Conservation (phyloP, 2,797 vertebrate species). For the Karalla daura region DNA sequence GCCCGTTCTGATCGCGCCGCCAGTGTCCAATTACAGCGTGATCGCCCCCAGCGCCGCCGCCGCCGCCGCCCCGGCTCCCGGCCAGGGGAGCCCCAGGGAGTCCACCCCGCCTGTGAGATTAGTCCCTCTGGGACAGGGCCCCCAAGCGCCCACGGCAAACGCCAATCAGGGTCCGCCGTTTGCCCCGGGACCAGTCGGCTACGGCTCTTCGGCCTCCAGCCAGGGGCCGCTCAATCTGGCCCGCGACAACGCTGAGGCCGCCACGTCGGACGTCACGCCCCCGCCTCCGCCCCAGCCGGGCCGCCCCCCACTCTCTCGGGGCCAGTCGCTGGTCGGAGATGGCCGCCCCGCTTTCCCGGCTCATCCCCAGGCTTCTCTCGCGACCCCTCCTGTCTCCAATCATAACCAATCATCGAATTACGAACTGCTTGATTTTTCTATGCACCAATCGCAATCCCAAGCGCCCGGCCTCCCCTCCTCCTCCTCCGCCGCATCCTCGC, state of each 20-base stretch:
- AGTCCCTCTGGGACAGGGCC: conserved; percentile 63
- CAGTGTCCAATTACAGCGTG: conserved; percentile 89
- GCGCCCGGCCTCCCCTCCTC: conserved; percentile 61
- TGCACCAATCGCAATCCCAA: conserved; percentile 83
- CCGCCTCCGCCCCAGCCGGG: conserved; percentile 68
- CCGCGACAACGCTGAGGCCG: conserved; percentile 75
- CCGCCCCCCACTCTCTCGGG: conserved; percentile 70
- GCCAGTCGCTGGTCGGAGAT: conserved; percentile 64
- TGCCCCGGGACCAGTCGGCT: conserved; percentile 70
- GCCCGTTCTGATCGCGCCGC: conserved; percentile 91
- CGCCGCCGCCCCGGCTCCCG: conserved; percentile 76
- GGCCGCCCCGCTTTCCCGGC: conserved; percentile 58
- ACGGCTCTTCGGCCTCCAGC: conserved; percentile 65
- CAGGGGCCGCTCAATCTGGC: conserved; percentile 84
- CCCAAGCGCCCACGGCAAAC: conserved; percentile 63
- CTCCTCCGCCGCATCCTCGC: no score
- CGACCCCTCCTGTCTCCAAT: conserved; percentile 72
- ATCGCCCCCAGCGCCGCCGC: conserved; percentile 82
- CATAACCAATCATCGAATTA: conserved; percentile 81
- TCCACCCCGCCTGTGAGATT: conserved; percentile 59
- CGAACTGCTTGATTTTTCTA: conserved; percentile 89
- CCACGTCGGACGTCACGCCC: conserved; percentile 61
- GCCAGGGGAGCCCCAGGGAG: conserved; percentile 80
- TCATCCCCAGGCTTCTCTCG: conserved; percentile 67
- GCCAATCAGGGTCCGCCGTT: conserved; percentile 78